These are phyloP conservation scores for Urocyon cinereoargenteus DNA, from an alignment of 2,797 vertebrate species.

Conservation along the genomic window DNA sequence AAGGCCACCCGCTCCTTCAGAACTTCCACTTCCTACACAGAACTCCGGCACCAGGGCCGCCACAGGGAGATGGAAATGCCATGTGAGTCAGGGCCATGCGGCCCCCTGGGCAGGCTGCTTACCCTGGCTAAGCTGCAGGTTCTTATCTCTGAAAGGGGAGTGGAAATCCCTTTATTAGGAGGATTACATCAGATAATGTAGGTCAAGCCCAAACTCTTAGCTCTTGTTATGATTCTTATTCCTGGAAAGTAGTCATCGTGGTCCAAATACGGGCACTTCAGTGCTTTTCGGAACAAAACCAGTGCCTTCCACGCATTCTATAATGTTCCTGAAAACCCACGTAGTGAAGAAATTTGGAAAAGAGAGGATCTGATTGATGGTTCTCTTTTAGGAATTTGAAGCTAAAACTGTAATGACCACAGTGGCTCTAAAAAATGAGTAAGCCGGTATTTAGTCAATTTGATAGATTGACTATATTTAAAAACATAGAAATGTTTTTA, in stretches of 20 bases:
- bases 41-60: neutral
- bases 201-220: neutral
- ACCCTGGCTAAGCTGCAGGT: neutral
- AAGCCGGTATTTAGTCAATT: neutral
- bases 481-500: neutral
- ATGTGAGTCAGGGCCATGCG: accelerated
- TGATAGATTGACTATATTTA: too few relatives aligned
- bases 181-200: neutral
- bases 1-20: neutral
- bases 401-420: neutral
- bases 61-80: accelerated
- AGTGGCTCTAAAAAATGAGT: neutral
- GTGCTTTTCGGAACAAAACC: neutral
- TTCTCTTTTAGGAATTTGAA: neutral
- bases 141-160: neutral
- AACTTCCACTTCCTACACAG: too few relatives aligned
- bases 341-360: neutral
- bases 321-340: neutral
- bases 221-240: too few relatives aligned
- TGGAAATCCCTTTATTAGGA: neutral
- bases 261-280: accelerated
- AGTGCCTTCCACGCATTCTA: neutral
- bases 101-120: too few relatives aligned
- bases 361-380: neutral
- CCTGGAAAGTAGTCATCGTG: accelerated